phyloP scores from a whole-genome alignment of 1,140 invertebrate genomes.

The Ips typographus region DNA sequence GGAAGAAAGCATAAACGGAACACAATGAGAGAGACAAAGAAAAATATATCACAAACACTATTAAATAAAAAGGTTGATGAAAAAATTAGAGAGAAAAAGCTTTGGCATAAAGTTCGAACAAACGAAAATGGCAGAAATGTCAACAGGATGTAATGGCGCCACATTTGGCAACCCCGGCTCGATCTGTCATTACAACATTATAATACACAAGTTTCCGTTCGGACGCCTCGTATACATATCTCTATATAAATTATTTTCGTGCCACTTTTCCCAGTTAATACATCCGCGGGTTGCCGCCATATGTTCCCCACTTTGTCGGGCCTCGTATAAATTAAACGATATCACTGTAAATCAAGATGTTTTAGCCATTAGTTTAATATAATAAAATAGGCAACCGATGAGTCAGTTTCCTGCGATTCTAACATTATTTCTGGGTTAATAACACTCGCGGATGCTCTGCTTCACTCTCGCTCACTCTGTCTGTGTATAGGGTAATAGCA shows the following conservation, averaged over 20 bases:
- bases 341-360: constrained; percentile 1
- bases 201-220: neutral
- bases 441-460: neutral
- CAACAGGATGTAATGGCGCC: no score
- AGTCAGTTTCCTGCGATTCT: constrained; percentile 1
- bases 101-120: no score
- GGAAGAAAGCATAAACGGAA: no score
- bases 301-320: neutral
- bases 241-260: constrained; percentile 4
- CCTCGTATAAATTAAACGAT: neutral
- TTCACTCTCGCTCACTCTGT: no score
- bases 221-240: neutral
- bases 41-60: no score
- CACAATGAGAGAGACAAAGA: no score
- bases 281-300: constrained; percentile 1
- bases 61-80: no score
- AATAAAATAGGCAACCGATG: neutral
- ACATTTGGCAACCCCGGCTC: no score
- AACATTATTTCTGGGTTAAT: neutral
- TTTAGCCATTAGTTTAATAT: constrained; percentile 5
- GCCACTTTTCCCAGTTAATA: neutral
- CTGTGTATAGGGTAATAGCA: constrained; percentile 1
- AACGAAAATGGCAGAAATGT: no score
- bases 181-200: no score
- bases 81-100: no score